These are phyloP conservation scores for Sericinus montela DNA, from an alignment of 2,888 invertebrate species.

Conservation along the genomic window DNA sequence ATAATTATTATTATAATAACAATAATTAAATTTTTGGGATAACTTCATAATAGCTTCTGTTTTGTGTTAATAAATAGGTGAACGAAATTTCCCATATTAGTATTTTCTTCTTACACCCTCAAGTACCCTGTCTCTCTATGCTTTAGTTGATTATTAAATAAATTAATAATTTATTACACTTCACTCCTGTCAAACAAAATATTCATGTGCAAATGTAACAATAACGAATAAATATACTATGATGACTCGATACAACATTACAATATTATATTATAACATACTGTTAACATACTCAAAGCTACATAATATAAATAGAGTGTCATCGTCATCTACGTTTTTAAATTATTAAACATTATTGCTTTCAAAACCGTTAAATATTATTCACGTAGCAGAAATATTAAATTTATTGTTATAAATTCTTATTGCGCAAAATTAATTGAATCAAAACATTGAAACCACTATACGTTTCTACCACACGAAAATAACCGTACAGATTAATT, in stretches of 20 bases:
- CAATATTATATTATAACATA: conserved; percentile 8
- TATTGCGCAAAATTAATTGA: background rate
- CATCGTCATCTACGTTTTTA: background rate
- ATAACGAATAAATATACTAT: conserved; percentile 15
- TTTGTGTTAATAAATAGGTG: conserved; percentile 3
- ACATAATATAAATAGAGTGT: conserved; percentile 5
- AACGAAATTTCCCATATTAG: conserved; percentile 9
- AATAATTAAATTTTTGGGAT: background rate
- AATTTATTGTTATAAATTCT: background rate
- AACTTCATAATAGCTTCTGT: background rate
- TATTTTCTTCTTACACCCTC: conserved; percentile 20
- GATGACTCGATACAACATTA: conserved; percentile 16
- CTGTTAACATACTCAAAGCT: conserved; percentile 10
- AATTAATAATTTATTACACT: conserved; percentile 10
- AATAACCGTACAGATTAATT: too few species aligned
- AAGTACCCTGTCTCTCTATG: conserved; percentile 33
- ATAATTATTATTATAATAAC: conserved; percentile 17
- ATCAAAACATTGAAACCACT: background rate
- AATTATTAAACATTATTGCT: conserved; percentile 8
- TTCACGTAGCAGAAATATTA: background rate
- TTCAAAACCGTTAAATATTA: background rate
- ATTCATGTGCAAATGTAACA: conserved; percentile 16
- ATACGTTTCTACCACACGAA: background rate
- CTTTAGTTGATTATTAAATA: conserved; percentile 19
- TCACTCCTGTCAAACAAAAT: conserved; percentile 16